Conservation (phyloP, 2,888 invertebrate genomes). For the Tetheella fluctuosa region DNA sequence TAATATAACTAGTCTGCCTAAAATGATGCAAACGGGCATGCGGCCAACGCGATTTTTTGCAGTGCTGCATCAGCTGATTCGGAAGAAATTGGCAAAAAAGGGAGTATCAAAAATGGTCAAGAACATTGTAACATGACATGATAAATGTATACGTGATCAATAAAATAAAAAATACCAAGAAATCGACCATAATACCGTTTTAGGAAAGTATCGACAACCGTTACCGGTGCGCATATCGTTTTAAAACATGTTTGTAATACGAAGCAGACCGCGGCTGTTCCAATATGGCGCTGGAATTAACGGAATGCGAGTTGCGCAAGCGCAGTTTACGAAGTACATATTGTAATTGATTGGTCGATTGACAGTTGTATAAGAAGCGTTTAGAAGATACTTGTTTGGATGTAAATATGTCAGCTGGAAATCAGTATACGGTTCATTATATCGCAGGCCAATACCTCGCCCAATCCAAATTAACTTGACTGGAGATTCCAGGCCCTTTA, state of each 20-base stretch:
- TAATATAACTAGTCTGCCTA: too few species aligned
- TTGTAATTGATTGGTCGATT: constrained; percentile 8
- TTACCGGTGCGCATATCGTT: constrained; percentile 11
- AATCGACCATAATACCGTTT: background rate
- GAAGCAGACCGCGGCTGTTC: constrained; percentile 16
- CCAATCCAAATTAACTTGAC: too few species aligned
- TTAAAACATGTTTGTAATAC: constrained; percentile 12
- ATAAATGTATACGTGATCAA: background rate
- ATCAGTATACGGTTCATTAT: too few species aligned
- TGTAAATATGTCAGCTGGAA: too few species aligned
- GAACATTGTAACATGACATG: too few species aligned
- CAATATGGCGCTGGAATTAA: constrained; percentile 18
- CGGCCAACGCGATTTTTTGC: too few species aligned
- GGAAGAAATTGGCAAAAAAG: too few species aligned
- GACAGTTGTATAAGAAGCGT: background rate
- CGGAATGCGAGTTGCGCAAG: constrained; percentile 32
- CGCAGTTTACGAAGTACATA: constrained; percentile 20
- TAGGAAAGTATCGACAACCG: background rate
- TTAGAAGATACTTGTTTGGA: background rate
- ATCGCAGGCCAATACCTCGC: too few species aligned
- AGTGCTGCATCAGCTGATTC: too few species aligned
- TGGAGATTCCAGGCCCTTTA: too few species aligned
- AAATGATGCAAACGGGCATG: too few species aligned
- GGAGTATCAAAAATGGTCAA: too few species aligned
- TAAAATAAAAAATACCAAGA: background rate